Evolutionary conservation across 2,888 invertebrate species (phyloP), one percentile per base, ranked within the genome.

Genomic region (Orthosia gracilis): DNA sequence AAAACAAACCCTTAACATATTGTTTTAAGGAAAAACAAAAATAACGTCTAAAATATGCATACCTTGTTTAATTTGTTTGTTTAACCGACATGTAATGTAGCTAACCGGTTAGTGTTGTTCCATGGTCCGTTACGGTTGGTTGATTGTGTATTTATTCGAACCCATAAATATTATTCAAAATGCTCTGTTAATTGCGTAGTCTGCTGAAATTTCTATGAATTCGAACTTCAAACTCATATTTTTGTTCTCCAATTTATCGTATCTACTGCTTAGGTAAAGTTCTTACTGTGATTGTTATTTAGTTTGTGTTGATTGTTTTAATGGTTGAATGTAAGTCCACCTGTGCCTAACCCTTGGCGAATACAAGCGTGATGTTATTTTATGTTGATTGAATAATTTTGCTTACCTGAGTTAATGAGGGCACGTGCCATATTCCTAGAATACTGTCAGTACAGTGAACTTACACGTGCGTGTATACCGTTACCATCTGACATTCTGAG

Each of bases 21-120:
- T 66, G 12, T 73, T 71, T 40, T 18, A 58, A 82, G 23, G 12
- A 52, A 81, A 62, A 82, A 55, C 72, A 84, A 84, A 62, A 82
- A 55, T 69, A 84, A 84, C 52, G 11, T 58, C 15, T 55, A 49
- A 50, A 71, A 47, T 57, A 49, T 78, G 50, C 52, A 63, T 26
- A 67, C 58, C 65, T 74, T 62, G 55, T 77, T 80, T 50, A 70
- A 47, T 57, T 58, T 61, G 76, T 83, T 76, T 76, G 45, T 72
- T 31, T 73, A 66, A 52, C 69, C 15, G 26, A 50, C 50, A 4
- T 67, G 21, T 45, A n/a, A 11, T 15, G 23, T 62, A 21, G n/a
- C 47, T 23, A 12, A 69, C 3, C 21, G 7, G 67, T 73, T n/a
- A 79, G 76, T 83, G 50, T 31, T 62, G 45, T 59, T 57, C 31